phyloP scores from a whole-genome alignment of 2,888 invertebrate genomes.

The Lasioglossum leucozonium region DNA sequence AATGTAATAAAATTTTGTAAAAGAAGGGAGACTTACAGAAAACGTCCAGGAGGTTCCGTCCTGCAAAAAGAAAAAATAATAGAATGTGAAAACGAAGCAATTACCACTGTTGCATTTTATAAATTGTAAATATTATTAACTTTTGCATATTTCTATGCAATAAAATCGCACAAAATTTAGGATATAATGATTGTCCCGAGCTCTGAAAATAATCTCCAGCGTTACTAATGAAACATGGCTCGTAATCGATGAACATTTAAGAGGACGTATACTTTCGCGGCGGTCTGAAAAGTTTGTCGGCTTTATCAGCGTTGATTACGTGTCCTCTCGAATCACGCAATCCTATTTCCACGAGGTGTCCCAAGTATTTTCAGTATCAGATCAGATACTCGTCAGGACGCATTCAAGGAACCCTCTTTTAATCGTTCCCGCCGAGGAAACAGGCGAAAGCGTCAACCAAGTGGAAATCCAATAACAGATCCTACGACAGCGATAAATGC shows the following conservation, averaged over 20 bases:
- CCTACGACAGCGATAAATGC: slow-evolving; percentile 52
- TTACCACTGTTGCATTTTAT: not conserved
- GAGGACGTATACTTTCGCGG: not conserved
- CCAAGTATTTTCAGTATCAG: slow-evolving; percentile 55
- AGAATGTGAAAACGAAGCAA: not conserved
- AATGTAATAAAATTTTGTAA: not conserved
- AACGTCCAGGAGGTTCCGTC: not conserved
- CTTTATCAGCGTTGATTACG: slow-evolving; percentile 39
- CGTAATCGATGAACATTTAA: not conserved
- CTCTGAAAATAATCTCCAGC: not conserved
- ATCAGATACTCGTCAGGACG: slow-evolving; percentile 56
- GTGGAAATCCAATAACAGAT: slow-evolving; percentile 75
- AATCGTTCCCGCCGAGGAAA: slow-evolving; percentile 61
- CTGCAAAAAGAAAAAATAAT: not conserved
- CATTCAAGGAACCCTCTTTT: slow-evolving; percentile 57
- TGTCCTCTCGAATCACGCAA: slow-evolving; percentile 37
- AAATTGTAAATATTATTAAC: not conserved
- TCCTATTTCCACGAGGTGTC: slow-evolving; percentile 33
- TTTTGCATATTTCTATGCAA: not conserved
- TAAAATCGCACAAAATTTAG: not conserved
- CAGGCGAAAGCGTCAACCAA: slow-evolving; percentile 62
- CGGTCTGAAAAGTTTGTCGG: not conserved
- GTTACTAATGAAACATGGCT: not conserved
- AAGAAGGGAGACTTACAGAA: not conserved
- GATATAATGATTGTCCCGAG: not conserved